A percentile compares a stretch with the other conserved stretches of the same genome.
These are phyloP conservation scores for Carassius carassius DNA, from an alignment of 2,113 vertebrate species.

Conservation along the genomic window DNA sequence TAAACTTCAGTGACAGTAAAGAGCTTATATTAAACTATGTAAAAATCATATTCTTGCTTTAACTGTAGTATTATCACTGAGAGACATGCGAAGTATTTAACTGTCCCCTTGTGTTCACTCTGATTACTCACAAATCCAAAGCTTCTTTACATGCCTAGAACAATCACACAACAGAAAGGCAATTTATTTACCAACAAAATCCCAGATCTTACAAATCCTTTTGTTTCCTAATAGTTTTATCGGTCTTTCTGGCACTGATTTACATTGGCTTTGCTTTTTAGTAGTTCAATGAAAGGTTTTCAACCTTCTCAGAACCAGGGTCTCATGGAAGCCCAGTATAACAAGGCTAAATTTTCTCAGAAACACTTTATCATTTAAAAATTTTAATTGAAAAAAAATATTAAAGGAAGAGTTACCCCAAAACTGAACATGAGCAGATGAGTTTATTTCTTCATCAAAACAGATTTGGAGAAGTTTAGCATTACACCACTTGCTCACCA, in stretches of 20 bases:
- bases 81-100: conserved; percentile 34
- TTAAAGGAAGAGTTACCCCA: background rate
- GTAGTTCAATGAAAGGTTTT: background rate
- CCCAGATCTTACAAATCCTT: background rate
- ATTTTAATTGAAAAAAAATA: background rate
- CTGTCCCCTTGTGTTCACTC: conserved; percentile 53
- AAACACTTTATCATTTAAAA: no score
- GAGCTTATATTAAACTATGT: background rate
- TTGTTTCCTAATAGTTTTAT: conserved; percentile 13
- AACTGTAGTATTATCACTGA: background rate
- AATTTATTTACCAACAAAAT: background rate
- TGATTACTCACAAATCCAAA: conserved; percentile 31
- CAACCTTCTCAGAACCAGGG: background rate
- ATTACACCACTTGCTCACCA: background rate
- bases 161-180: background rate
- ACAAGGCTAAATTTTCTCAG: background rate
- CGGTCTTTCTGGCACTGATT: background rate
- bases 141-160: background rate
- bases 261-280: background rate
- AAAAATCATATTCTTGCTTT: background rate
- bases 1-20: conserved; percentile 20
- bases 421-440: background rate
- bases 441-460: background rate
- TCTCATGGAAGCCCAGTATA: background rate
- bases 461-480: background rate